Percentiles rank a stretch among this genome's conserved stretches.
These are phyloP conservation scores for Tauraco hartlaubi DNA, from an alignment of 2,797 vertebrate genomes.

Conservation along the genomic window DNA sequence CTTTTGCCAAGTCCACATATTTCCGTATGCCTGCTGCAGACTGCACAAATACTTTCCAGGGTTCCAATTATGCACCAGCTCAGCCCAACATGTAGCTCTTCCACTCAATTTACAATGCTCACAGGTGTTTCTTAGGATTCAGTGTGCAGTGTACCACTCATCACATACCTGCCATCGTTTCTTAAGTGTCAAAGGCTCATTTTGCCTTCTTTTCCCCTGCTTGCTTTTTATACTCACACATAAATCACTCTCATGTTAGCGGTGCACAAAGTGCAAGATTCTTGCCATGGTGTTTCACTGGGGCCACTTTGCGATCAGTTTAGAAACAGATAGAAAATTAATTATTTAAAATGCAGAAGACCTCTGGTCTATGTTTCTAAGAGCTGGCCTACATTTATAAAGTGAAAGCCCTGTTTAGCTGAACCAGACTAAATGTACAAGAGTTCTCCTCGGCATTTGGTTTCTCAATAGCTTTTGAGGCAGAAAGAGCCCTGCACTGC, in stretches of 20 bases:
- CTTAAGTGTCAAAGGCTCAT: conserved; percentile 19
- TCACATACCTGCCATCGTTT: conserved; percentile 25
- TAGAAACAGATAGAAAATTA: background rate
- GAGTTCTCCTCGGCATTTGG: background rate
- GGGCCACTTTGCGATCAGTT: background rate
- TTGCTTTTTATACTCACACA: accelerated
- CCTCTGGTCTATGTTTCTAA: background rate
- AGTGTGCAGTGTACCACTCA: background rate
- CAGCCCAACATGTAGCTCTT: background rate
- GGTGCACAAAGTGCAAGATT: background rate
- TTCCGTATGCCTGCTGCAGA: conserved; percentile 12
- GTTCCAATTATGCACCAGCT: background rate
- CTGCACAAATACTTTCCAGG: conserved; percentile 36
- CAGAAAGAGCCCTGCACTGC: background rate
- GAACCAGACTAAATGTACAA: background rate
- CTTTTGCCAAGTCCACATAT: conserved; percentile 57
- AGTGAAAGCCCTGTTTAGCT: background rate
- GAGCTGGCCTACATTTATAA: background rate
- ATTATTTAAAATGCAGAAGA: background rate
- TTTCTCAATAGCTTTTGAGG: background rate
- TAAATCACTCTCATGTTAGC: background rate
- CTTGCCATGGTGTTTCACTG: background rate
- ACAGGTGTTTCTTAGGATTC: conserved; percentile 47
- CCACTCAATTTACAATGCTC: conserved; percentile 27
- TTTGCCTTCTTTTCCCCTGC: background rate